Evolutionary conservation across 2,797 vertebrate species (phyloP).

Genomic region (Pelodytes ibericus): DNA sequence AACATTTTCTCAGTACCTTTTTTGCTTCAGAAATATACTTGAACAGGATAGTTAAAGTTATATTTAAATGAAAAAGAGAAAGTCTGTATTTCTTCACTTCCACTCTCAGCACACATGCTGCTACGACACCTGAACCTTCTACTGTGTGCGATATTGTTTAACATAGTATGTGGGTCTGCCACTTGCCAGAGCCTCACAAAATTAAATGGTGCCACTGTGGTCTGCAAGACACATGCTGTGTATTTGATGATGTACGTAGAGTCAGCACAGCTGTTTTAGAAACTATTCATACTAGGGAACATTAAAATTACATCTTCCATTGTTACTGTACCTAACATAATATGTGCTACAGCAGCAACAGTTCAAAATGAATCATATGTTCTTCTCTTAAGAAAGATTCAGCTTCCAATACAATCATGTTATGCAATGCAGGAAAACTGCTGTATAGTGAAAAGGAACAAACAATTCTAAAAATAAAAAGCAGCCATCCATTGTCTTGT

Average conservation of each 20-base stretch:
- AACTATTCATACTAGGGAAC: slow-evolving; percentile 52
- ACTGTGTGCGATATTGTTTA: slow-evolving; percentile 45
- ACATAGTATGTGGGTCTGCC: slow-evolving; percentile 44
- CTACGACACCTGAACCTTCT: slow-evolving; percentile 48
- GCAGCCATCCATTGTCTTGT: too few relatives aligned
- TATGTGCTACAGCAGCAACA: slow-evolving; percentile 55
- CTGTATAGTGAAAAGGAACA: background rate
- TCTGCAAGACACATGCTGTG: slow-evolving; percentile 43
- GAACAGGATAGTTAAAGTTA: background rate
- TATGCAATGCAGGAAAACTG: background rate
- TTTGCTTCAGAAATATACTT: slow-evolving; percentile 14
- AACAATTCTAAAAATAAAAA: background rate
- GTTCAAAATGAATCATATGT: slow-evolving; percentile 56
- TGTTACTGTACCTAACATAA: slow-evolving; percentile 44
- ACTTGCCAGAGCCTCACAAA: slow-evolving; percentile 52
- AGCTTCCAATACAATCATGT: slow-evolving; percentile 10
- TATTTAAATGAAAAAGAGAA: slow-evolving; percentile 23
- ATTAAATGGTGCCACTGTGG: slow-evolving; percentile 37
- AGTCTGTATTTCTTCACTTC: slow-evolving; percentile 21
- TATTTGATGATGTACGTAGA: slow-evolving; percentile 49
- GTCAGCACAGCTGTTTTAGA: slow-evolving; percentile 45
- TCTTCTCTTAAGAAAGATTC: slow-evolving; percentile 44
- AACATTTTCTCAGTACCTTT: background rate
- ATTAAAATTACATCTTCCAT: slow-evolving; percentile 57
- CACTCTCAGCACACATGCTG: slow-evolving; percentile 40